phyloP scores from a whole-genome alignment of 1,140 invertebrate species.

The Archivesica marissinica region DNA sequence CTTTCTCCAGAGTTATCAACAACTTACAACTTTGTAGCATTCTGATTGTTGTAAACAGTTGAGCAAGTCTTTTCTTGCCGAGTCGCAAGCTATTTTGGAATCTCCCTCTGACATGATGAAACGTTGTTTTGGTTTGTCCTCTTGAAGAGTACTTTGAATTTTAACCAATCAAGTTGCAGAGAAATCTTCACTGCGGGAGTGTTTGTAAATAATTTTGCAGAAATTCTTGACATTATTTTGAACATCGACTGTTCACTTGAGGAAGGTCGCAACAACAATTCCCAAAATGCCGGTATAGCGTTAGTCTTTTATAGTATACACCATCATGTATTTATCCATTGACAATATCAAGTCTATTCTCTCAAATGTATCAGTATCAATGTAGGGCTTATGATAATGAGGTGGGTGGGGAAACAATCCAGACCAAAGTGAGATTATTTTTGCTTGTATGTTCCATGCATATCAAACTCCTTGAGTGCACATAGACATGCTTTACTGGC shows the following conservation, averaged over 20 bases:
- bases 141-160: neutral
- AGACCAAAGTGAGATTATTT: neutral
- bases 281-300: constrained; percentile 15
- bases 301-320: no score
- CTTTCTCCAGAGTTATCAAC: no score
- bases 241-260: no score
- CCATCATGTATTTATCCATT: no score
- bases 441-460: neutral
- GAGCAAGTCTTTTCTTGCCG: constrained; percentile 14
- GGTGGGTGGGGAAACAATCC: constrained; percentile 35
- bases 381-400: constrained; percentile 26
- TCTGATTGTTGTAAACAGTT: constrained; percentile 43
- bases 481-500: neutral
- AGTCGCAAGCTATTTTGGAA: constrained; percentile 31
- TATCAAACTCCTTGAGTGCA: neutral
- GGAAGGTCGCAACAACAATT: no score
- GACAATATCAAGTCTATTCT: no score
- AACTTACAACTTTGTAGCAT: constrained; percentile 51
- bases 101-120: neutral
- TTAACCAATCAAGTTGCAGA: constrained; percentile 25
- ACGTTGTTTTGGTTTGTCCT: neutral
- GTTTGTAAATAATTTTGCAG: constrained; percentile 41
- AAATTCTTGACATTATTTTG: constrained; percentile 16
- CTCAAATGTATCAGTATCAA: no score
- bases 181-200: neutral